Evolutionary conservation across 2,888 invertebrate genomes (phyloP), one percentile per base, ranked within the genome.

Genomic region (Nineta flava): DNA sequence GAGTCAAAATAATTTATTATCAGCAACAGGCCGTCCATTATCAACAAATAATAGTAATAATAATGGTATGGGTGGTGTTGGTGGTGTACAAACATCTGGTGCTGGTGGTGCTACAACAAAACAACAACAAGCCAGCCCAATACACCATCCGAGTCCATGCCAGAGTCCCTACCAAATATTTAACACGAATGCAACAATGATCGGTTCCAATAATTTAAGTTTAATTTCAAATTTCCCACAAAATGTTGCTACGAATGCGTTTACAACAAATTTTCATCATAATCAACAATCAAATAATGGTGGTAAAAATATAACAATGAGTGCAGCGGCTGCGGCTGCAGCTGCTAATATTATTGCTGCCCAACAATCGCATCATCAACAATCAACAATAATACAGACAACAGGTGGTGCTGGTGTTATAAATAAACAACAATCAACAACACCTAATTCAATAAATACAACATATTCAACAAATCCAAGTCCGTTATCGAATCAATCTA

Each of bases 161-260:
- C 49, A 49, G 15, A 49, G 49, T 31, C 49, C 49, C 2, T 68
- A 68, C 53, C 67, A 68, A 55, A 62, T 61, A 51, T 58, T 68
- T 46, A 68, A 62, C 56, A 68, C 68, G 45, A 68, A 68, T 52
- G 67, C 67, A 57, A 68, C 68, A 0, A 65, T 68, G 49, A 64
- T 68, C 46, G 68, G 68, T 50, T 67, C 67, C 21, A 68, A 68
- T 52, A 68, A 68, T 53, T 57, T 68, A 46, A 66, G 66, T 56
- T 59, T 68, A 46, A 66, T 50, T 15, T 46, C 51, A 43, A 52
- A 47, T 17, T 50, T 21, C 31, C 21, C 49, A 12, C 35, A 41
- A 21, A 44, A 31, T 19, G 41, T 42, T 16, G 43, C 38, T 12
- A 16, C 40, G 5, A 19, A 19, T 38, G 38, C 38, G 9, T 48